These are phyloP conservation scores for Polyodon spathula DNA, from an alignment of 2,113 vertebrate genomes.

Conservation along the genomic window DNA sequence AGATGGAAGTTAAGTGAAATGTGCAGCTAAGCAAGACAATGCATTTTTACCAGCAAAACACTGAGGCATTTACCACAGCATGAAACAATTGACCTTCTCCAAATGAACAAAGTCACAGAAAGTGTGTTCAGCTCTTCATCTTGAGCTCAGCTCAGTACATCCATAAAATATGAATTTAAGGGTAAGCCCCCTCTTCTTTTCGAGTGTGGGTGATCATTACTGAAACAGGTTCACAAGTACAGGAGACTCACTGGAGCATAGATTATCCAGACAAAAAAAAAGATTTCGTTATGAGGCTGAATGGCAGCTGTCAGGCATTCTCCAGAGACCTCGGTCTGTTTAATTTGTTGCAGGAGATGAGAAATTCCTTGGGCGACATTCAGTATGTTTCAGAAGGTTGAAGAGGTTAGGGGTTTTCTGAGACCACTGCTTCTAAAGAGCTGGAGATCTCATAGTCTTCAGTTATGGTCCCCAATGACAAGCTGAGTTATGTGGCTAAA, in stretches of 20 bases:
- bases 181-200: conserved; percentile 6
- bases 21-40: no score
- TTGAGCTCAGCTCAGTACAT: conserved; percentile 23
- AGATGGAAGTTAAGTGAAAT: no score
- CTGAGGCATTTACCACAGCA: no score
- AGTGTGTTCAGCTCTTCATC: background rate
- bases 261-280: background rate
- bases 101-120: background rate
- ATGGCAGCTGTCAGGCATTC: conserved; percentile 43
- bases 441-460: conserved; percentile 27
- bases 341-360: conserved; percentile 42
- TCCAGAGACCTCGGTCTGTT: conserved; percentile 7
- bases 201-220: background rate
- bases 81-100: conserved; percentile 9
- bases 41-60: background rate
- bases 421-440: conserved; percentile 39
- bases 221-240: background rate
- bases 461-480: conserved; percentile 28
- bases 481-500: conserved; percentile 42
- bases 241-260: background rate
- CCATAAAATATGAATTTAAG: conserved; percentile 2
- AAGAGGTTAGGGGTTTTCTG: conserved; percentile 26
- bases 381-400: conserved; percentile 33
- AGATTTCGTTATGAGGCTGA: conserved; percentile 27
- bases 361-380: conserved; percentile 45